Evolutionary conservation across 2,113 vertebrate genomes (phyloP), one percentile per base, ranked within the genome.

Genomic region (Alectura lathami): DNA sequence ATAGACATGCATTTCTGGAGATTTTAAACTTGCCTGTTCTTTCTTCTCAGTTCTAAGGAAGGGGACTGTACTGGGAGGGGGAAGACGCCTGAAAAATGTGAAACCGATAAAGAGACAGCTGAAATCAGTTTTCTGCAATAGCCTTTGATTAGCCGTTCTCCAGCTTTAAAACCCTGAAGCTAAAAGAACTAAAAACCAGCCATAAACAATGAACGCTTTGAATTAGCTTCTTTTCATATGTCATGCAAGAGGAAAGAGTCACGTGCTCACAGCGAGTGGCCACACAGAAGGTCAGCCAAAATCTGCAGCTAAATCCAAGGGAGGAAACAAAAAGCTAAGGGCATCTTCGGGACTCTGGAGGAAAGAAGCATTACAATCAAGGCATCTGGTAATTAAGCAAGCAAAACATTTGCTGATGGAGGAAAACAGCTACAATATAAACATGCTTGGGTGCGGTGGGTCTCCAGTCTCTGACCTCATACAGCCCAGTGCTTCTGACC

Each of bases 191-290:
- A 45, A 92, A 96, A 96, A 17, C 36, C 93, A 94, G 95, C 90
- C 92, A 97, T 97, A 98, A 98, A 98, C 98, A 98, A 98, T 92
- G 96, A 95, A 84, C 0, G 93, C 97, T 98, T 98, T 98, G 97
- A 98, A 98, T 98, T 96, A 92, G 70, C 92, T 91, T 96, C 93
- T 86, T 95, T 96, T 97, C 95, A 70, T 94, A 95, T 94, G 97
- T 95, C 97, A 95, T 89, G 95, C 88, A 91, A 91, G 85, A 94
- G 72, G 91, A 97, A 95, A 92, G 54, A 59, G 86, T 96, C 97
- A 96, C 38, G 22, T 96, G 97, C 91, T 91, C 7, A 1, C 95
- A 91, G 93, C 86, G 82, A 97, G 96, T 48, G 91, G 80, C 83
- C 92, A 93, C 88, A 43, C 4, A 14, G 89, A 97, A 93, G 97